Evolutionary conservation across 1,140 invertebrate genomes (phyloP).

Genomic region (Propsilocerus akamusi): DNA sequence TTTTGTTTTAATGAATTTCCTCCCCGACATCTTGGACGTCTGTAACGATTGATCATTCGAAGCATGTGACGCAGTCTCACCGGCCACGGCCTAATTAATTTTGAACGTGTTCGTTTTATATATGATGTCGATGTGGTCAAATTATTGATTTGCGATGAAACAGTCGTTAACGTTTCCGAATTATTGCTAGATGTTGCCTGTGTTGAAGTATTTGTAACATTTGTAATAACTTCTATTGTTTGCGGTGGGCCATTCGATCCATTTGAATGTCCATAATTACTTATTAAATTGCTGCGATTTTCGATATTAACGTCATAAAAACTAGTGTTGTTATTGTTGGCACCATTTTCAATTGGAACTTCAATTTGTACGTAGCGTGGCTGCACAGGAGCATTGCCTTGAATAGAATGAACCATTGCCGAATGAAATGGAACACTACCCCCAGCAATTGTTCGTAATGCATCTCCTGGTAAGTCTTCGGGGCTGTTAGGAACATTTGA

Average conservation of each 20-base stretch:
- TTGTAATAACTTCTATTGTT: background rate
- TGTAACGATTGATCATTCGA: constrained; percentile 18
- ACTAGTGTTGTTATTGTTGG: background rate
- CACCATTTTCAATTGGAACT: background rate
- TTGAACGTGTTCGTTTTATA: background rate
- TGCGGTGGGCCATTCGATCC: background rate
- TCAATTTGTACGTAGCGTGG: background rate
- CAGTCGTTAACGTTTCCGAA: background rate
- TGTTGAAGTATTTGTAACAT: background rate
- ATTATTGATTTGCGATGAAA: background rate
- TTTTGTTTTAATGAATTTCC: constrained; percentile 17
- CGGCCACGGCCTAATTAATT: constrained; percentile 9
- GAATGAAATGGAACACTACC: constrained; percentile 7
- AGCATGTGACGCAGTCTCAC: constrained; percentile 18
- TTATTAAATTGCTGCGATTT: background rate
- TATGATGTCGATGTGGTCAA: background rate
- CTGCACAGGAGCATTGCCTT: too few relatives aligned
- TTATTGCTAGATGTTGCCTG: background rate
- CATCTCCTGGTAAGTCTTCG: constrained; percentile 20
- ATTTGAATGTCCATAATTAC: background rate
- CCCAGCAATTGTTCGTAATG: constrained; percentile 8
- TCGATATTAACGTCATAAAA: background rate
- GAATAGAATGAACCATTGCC: too few relatives aligned
- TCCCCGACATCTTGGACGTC: constrained; percentile 13
- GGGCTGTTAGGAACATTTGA: constrained; percentile 32